Evolutionary conservation across 2,888 invertebrate species (phyloP).

Genomic region (Drosophila lacicola): DNA sequence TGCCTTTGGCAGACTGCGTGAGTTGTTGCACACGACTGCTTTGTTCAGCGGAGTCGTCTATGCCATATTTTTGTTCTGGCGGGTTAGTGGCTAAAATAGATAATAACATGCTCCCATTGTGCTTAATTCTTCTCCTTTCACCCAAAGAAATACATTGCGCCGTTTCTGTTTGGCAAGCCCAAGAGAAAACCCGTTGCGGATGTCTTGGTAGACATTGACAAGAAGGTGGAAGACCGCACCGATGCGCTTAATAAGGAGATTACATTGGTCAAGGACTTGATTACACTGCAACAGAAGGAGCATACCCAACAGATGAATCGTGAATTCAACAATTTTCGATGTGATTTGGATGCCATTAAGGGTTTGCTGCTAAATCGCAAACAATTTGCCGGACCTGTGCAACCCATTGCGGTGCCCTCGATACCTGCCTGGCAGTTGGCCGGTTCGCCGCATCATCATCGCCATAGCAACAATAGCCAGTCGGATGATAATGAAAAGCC

Average conservation of each 20-base stretch:
- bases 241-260: conserved; percentile 88
- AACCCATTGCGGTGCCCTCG: conserved; percentile 87
- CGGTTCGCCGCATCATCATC: conserved; percentile 84
- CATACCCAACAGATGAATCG: conserved; percentile 86
- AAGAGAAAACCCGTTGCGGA: conserved; percentile 89
- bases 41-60: conserved; percentile 92
- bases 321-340: conserved; percentile 89
- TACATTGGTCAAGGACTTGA: conserved; percentile 88
- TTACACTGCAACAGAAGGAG: conserved; percentile 86
- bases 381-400: conserved; percentile 90
- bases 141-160: conserved; percentile 88
- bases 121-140: neutral
- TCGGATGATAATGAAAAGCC: conserved; percentile 85
- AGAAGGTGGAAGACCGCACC: conserved; percentile 87
- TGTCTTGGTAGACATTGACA: conserved; percentile 89
- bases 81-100: conserved; percentile 86
- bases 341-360: conserved; percentile 90
- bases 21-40: conserved; percentile 90
- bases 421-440: conserved; percentile 92
- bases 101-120: neutral
- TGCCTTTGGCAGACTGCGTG: conserved; percentile 87
- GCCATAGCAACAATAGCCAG: conserved; percentile 77
- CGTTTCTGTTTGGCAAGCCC: conserved; percentile 89
- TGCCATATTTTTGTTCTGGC: conserved; percentile 92
- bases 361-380: conserved; percentile 91